Percentiles rank a stretch among this genome's conserved stretches.
Conservation (phyloP, 2,797 vertebrate genomes). For the Periparus ater region DNA sequence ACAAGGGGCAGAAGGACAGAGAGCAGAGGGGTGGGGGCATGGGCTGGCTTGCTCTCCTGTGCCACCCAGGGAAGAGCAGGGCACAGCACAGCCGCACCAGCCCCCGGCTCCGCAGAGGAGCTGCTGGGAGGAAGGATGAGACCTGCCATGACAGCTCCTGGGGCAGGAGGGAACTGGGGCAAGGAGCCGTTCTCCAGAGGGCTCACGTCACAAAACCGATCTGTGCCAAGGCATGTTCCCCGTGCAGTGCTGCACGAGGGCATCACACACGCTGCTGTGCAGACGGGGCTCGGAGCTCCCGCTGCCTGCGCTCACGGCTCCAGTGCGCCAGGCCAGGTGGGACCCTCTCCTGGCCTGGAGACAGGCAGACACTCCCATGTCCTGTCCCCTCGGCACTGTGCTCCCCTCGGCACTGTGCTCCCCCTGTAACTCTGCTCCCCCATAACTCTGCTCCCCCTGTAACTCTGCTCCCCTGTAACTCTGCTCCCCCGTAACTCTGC, state of each 20-base stretch:
- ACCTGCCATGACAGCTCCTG: neutral
- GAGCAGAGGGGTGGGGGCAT: neutral
- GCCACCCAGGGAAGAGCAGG: no score
- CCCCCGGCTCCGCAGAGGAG: fast-evolving
- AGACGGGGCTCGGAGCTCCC: neutral
- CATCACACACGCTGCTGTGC: fast-evolving
- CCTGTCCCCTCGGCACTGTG: fast-evolving
- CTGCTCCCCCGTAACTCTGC: no score
- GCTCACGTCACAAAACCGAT: fast-evolving
- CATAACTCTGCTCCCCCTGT: no score
- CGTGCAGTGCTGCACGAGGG: fast-evolving
- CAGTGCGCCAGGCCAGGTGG: neutral
- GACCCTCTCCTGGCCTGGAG: neutral
- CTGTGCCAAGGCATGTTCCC: fast-evolving
- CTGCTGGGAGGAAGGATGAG: neutral
- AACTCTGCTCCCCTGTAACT: no score
- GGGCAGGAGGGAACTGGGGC: neutral
- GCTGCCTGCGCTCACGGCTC: fast-evolving
- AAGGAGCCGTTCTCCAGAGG: neutral
- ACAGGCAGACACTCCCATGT: fast-evolving
- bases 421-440: no score
- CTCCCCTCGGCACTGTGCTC: fast-evolving
- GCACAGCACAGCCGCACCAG: fast-evolving
- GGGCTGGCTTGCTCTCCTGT: fast-evolving
- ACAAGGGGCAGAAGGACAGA: neutral